Evolutionary conservation across 2,113 vertebrate species (phyloP).

Genomic region (Chaetura pelagica): DNA sequence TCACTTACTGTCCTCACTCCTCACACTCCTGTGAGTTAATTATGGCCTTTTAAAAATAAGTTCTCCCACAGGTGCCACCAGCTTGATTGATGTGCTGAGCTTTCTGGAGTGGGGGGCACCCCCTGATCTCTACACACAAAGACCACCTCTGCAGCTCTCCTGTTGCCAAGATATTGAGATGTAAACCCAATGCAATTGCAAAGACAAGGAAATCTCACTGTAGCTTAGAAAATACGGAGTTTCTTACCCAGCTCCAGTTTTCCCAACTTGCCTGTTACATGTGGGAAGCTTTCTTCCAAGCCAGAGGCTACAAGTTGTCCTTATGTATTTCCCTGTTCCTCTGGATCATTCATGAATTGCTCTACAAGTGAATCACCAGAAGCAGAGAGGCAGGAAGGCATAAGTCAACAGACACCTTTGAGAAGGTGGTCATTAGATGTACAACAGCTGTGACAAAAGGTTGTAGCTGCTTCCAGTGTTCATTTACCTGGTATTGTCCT

Average conservation of each 20-base stretch:
- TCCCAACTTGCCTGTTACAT: neutral
- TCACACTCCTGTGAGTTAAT: neutral
- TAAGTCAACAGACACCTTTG: neutral
- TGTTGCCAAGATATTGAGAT: neutral
- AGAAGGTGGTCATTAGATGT: neutral
- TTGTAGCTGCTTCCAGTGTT: neutral
- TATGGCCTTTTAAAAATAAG: neutral
- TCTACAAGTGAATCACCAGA: neutral
- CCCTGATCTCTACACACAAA: neutral
- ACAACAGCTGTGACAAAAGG: neutral
- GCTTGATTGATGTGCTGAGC: neutral
- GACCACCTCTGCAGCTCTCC: neutral
- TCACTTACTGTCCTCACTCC: neutral
- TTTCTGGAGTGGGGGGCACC: neutral
- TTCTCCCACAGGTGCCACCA: neutral
- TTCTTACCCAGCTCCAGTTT: neutral
- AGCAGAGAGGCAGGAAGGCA: neutral
- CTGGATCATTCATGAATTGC: neutral
- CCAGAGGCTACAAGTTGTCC: neutral
- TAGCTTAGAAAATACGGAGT: constrained; percentile 21
- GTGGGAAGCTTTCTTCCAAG: neutral
- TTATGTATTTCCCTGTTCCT: neutral
- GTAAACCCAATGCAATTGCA: neutral
- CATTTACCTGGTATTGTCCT: neutral
- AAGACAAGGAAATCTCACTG: neutral